Conservation (phyloP, 2,797 vertebrate species). For the Phataginus tetradactyla region DNA sequence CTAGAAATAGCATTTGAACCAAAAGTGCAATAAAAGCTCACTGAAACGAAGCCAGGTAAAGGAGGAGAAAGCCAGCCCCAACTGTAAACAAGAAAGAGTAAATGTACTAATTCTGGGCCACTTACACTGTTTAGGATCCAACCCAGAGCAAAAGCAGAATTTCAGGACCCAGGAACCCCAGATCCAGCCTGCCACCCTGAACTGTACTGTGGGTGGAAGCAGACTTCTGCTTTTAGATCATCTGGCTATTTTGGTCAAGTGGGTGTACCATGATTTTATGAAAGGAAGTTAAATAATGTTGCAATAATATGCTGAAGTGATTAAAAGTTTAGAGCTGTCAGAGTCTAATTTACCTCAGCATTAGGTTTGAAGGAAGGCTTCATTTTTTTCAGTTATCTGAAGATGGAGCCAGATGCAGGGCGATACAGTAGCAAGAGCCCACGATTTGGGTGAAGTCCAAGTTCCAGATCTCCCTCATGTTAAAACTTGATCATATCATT, state of each 20-base stretch:
- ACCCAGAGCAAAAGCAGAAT: not conserved
- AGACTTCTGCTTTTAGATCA: not conserved
- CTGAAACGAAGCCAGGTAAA: not conserved
- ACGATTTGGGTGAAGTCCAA: not conserved
- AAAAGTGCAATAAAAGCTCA: not conserved
- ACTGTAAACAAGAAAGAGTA: not conserved
- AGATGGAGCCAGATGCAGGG: not conserved
- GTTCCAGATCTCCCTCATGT: not conserved
- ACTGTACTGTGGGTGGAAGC: not conserved
- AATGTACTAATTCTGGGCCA: not conserved
- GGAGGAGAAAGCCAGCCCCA: not conserved
- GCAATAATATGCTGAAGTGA: not conserved
- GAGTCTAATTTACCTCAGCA: not conserved
- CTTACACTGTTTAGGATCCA: not conserved
- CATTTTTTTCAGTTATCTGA: not conserved
- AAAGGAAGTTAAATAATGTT: not conserved
- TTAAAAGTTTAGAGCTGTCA: not conserved
- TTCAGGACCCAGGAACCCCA: not conserved
- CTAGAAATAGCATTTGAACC: not conserved
- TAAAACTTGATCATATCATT: not conserved
- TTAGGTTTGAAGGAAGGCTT: not conserved
- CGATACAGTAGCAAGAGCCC: not conserved
- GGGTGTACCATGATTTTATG: not conserved
- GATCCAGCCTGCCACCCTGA: not conserved
- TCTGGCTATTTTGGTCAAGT: not conserved